A percentile compares a stretch with the other conserved stretches of the same genome.
Evolutionary conservation across 2,888 invertebrate genomes (phyloP).

Genomic region (Tetragonula carbonaria): DNA sequence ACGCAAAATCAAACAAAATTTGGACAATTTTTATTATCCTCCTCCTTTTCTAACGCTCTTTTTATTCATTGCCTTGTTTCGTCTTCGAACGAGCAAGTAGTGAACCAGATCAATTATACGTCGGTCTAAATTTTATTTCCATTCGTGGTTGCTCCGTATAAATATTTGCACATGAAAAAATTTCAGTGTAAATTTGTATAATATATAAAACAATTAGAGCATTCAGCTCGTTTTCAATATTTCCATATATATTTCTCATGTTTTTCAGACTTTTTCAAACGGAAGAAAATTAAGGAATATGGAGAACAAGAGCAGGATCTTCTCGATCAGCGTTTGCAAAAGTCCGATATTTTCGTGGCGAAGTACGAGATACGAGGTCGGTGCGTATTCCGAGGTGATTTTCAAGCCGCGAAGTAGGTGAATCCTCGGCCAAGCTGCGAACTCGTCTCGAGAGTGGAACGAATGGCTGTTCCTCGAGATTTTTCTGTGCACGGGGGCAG

Average conservation of each 20-base stretch:
- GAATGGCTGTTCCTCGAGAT: slow-evolving; percentile 46
- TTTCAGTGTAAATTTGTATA: not conserved
- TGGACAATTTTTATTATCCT: slow-evolving; percentile 1
- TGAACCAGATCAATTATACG: slow-evolving; percentile 61
- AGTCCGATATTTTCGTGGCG: not conserved
- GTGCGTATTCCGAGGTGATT: slow-evolving; percentile 26
- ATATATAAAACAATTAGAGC: not conserved
- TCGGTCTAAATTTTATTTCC: slow-evolving; percentile 62
- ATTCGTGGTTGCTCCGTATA: not conserved
- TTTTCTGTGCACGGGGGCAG: slow-evolving; percentile 46
- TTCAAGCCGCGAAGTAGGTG: slow-evolving; percentile 60
- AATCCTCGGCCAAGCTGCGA: slow-evolving; percentile 44
- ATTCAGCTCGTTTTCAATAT: not conserved
- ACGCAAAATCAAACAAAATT: not conserved
- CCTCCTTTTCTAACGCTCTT: not conserved
- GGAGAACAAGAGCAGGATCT: not conserved
- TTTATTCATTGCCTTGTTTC: not conserved
- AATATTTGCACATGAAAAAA: not conserved
- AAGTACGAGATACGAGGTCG: slow-evolving; percentile 10
- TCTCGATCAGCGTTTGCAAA: not conserved
- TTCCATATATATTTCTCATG: no score
- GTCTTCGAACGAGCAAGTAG: slow-evolving; percentile 50
- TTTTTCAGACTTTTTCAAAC: not conserved
- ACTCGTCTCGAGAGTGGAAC: slow-evolving; percentile 59
- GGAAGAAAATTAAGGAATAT: not conserved